These are phyloP conservation scores for Periplaneta americana DNA, from an alignment of 1,140 invertebrate species.

Conservation along the genomic window DNA sequence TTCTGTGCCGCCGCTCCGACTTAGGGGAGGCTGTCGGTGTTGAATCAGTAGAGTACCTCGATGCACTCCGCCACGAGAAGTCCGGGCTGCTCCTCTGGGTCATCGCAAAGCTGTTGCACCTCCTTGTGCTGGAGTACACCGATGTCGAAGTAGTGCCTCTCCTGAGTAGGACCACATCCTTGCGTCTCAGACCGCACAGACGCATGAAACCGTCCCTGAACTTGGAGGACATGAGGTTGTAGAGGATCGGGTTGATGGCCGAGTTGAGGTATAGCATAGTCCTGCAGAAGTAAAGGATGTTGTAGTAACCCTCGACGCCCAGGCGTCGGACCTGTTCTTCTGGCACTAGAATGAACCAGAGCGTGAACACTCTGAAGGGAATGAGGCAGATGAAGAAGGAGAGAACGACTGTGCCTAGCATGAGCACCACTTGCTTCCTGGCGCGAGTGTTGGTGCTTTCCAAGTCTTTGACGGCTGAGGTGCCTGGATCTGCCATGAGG, in stretches of 20 bases:
- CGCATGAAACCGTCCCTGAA: conserved; percentile 77
- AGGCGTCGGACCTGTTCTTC: conserved; percentile 54
- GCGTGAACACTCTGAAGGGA: conserved; percentile 77
- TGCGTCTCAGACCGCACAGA: conserved; percentile 35
- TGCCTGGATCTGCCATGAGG: conserved; percentile 68
- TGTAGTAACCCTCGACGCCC: conserved; percentile 77
- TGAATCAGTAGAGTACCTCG: neutral
- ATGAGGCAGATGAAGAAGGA: conserved; percentile 87
- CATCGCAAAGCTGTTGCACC: neutral
- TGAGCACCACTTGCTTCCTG: conserved; percentile 61
- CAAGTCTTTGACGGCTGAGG: conserved; percentile 45
- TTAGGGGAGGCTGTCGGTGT: neutral
- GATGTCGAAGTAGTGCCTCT: neutral
- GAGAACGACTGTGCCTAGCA: conserved; percentile 85
- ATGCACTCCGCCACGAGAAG: neutral
- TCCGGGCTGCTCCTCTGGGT: neutral
- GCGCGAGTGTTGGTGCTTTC: conserved; percentile 23
- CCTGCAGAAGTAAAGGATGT: conserved; percentile 77
- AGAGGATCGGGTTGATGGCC: conserved; percentile 84
- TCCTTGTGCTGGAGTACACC: neutral
- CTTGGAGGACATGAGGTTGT: conserved; percentile 88
- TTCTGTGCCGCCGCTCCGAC: neutral
- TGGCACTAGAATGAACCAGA: conserved; percentile 76
- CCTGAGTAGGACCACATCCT: neutral
- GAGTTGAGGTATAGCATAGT: conserved; percentile 87